Base-by-base conservation (phyloP, 2,888 invertebrate genomes). In the Drosophila ezoana region DNA sequence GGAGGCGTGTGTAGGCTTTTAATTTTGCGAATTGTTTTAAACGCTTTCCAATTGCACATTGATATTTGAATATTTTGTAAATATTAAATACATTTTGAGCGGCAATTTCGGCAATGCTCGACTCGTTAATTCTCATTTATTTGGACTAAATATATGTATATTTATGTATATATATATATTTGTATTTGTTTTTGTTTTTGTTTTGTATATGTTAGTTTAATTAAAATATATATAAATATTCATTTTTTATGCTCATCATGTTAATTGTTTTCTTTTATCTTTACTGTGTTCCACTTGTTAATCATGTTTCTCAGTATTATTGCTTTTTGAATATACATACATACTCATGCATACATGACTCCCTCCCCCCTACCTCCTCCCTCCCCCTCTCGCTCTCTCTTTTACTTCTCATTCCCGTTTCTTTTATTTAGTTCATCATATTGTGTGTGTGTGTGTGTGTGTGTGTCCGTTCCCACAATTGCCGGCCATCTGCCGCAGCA, bases 291-390 rank as follows among this genome's bases (percentile, higher is more conserved):
- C 71, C 76, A 76, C 72, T 68, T 79, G 76, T 73, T 78, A 79
- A 80, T 79, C 74, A 76, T 79, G 43, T 74, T 83, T 63, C 20
- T 66, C 69, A 71, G 58, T 80, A 69, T 89, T 91, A 91, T 91
- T 90, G 91, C 90, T 90, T 90, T 79, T 85, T 89, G 88, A 84
- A 84, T 90, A 86, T 89, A 88, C 90, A 86, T 89, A 88, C 90
- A 89, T 78, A 74, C 23, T 23, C 72, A 76, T 75, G 69, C 47
- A 54, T 48, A 47, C 37, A 38, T 47, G 47, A 54, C 38, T 61
- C 33, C 40, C 10, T 6, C 8, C 8, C 23, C 23, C 23, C 23
- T 3, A 1, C 23, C 6, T 3, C 5, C 23, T 18, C 23, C 2
- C 5, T 20, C 23, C 5, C 20, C 10, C 13, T 32, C 23, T 18